Base-by-base conservation (phyloP, 2,113 vertebrate genomes). In the Equus quagga region DNA sequence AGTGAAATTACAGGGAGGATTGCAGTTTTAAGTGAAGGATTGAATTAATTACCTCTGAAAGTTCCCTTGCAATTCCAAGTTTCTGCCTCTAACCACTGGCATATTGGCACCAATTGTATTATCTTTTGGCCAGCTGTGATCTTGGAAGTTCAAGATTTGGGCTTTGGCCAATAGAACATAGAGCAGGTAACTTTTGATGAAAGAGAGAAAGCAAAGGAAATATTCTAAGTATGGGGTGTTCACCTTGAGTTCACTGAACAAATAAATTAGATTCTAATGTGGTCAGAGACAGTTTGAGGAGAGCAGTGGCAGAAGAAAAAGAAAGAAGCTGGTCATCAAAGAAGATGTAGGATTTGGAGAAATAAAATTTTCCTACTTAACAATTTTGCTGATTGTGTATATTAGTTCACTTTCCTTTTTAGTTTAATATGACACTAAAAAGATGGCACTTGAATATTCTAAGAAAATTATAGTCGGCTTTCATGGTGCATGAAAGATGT, bases 321-420 rank as follows among this genome's bases (percentile, higher is more conserved):
- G 41, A 76, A 87, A 95, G 58, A 87, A 96, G 60, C 70, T 94
- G 72, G 58, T 89, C 88, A 65, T 95, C 64, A 60, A 64, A 79
- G 75, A 70, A 65, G 60, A 75, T 41, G 46, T 36, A 93, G 75
- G 84, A 80, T 80, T 75, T 85, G 51, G 76, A 65, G 88, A 78
- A 70, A 82, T 62, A 81, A 96, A 93, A 91, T 76, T 69, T 78
- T 70, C 46, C 84, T 78, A 6, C 87, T 95, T 79, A 89, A 70
- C 24, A 72, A 78, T 91, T 93, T 96, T 46, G 91, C 65, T 92
- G 67, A 97, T 96, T 73, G 89, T 95, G 44, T 73, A 75, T 87
- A 65, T 97, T 95, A 96, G 41, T 17, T 23, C 26, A 36, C 64
- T 95, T 95, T 76, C 21, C 84, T 49, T 96, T 96, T 86, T 86